phyloP scores from a whole-genome alignment of 2,113 vertebrate genomes.

The Corapipo altera region DNA sequence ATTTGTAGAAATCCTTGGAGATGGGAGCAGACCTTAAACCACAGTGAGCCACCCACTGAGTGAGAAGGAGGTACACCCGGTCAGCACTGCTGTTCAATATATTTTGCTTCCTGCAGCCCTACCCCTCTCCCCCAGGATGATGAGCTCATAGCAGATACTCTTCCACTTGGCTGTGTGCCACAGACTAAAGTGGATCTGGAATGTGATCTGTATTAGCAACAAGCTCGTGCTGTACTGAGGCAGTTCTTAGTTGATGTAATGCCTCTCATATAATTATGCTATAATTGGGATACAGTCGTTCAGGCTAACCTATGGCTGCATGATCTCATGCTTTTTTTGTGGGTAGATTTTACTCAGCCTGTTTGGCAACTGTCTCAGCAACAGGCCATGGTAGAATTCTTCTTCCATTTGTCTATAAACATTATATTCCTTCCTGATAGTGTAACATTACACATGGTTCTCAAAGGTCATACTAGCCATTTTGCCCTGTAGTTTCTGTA shows the following conservation, averaged over 20 bases:
- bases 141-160: conserved; percentile 12
- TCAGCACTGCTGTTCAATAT: not conserved
- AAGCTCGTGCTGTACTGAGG: not conserved
- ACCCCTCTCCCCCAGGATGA: not conserved
- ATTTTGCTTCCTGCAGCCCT: not conserved
- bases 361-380: not conserved
- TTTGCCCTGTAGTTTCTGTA: not conserved
- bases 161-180: not conserved
- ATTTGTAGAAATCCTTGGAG: not conserved
- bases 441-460: not conserved
- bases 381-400: not conserved
- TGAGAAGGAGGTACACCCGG: not conserved
- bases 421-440: not conserved
- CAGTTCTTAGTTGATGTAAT: not conserved
- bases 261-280: not conserved
- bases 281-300: not conserved
- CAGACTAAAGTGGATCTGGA: not conserved
- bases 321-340: not conserved
- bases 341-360: not conserved
- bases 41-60: not conserved
- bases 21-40: not conserved
- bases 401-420: not conserved
- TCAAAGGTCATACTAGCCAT: not conserved
- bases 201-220: conserved; percentile 12
- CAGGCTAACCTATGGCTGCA: not conserved